These are phyloP conservation scores for Epiblema foenella DNA, from an alignment of 2,888 invertebrate species.

Conservation along the genomic window DNA sequence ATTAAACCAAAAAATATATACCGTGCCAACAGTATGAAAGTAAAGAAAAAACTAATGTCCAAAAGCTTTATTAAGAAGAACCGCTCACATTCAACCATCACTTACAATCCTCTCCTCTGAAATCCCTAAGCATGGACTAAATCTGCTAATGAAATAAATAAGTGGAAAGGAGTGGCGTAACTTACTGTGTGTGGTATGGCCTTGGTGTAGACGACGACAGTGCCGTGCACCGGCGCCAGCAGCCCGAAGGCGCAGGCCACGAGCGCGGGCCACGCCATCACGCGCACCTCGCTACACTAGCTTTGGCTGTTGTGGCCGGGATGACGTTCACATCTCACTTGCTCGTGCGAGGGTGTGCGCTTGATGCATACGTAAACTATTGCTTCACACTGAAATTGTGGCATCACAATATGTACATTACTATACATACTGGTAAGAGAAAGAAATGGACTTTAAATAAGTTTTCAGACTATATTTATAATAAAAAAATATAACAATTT, in stretches of 20 bases:
- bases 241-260: slow-evolving; percentile 58
- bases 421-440: not conserved
- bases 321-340: slow-evolving; percentile 54
- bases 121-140: not conserved
- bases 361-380: slow-evolving; percentile 48
- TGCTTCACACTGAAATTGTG: slow-evolving; percentile 22
- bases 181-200: slow-evolving; percentile 66
- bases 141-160: not conserved
- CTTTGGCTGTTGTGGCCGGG: not conserved
- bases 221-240: slow-evolving; percentile 57
- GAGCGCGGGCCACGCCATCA: slow-evolving; percentile 59
- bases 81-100: not conserved
- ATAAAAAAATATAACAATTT: too few relatives aligned
- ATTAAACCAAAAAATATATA: too few relatives aligned
- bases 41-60: too few relatives aligned
- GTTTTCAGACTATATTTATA: too few relatives aligned
- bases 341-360: slow-evolving; percentile 44
- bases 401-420: not conserved
- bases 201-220: slow-evolving; percentile 65
- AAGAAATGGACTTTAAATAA: too few relatives aligned
- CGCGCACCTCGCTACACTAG: slow-evolving; percentile 45
- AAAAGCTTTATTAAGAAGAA: not conserved
- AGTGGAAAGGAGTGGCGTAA: slow-evolving; percentile 7
- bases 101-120: not conserved
- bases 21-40: too few relatives aligned